Conservation (phyloP, 2,113 vertebrate species). For the Synchiropus splendidus region DNA sequence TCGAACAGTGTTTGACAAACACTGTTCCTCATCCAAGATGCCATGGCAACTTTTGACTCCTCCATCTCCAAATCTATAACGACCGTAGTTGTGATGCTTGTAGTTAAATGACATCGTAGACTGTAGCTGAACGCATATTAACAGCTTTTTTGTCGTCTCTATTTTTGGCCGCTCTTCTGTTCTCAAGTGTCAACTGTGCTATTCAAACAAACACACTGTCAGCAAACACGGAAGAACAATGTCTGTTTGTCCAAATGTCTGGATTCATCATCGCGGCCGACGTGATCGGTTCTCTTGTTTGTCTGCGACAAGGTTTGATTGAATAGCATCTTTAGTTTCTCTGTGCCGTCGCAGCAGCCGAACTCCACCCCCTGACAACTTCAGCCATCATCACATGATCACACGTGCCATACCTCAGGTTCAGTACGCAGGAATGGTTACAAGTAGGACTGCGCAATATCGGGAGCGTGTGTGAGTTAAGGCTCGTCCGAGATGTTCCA, state of each 20-base stretch:
- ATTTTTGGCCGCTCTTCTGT: conserved; percentile 41
- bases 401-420: conserved; percentile 31
- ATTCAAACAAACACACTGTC: conserved; percentile 50
- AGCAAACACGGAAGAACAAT: conserved; percentile 36
- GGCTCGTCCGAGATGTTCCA: too few relatives aligned
- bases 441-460: background rate
- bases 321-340: conserved; percentile 56
- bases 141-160: conserved; percentile 57
- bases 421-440: conserved; percentile 44
- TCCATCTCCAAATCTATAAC: conserved; percentile 52
- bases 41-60: conserved; percentile 67
- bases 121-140: conserved; percentile 50
- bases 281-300: conserved; percentile 39
- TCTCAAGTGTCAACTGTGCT: conserved; percentile 48
- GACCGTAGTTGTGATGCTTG: conserved; percentile 58
- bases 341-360: conserved; percentile 56
- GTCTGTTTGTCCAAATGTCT: conserved; percentile 34
- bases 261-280: conserved; percentile 9
- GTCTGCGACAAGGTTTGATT: conserved; percentile 40
- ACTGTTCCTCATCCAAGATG: conserved; percentile 49
- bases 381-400: conserved; percentile 44
- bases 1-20: conserved; percentile 42
- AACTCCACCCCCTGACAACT: conserved; percentile 32
- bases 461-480: conserved; percentile 31
- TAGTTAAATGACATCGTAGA: conserved; percentile 45